phyloP scores from a whole-genome alignment of 23 tunicate genomes.

The Ascidia mentula region DNA sequence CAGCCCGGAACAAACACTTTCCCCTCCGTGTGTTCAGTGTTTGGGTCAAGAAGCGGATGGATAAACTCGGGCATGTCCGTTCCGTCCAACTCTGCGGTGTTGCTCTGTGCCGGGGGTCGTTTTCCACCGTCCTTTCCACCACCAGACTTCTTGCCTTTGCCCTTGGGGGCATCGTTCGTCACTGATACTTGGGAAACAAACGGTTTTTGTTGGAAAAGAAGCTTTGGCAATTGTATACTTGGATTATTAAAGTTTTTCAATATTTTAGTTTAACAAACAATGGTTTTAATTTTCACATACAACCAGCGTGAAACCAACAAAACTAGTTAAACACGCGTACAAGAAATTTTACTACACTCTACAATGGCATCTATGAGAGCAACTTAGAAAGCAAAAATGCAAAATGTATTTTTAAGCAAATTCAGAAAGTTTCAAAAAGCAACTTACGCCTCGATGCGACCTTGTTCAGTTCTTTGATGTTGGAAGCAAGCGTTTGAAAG shows the following conservation, averaged over 20 bases:
- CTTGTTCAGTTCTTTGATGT: slow-evolving; percentile 28
- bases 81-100: slow-evolving; percentile 42
- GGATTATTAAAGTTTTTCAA: no score
- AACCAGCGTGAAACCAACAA: no score
- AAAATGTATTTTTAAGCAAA: no score
- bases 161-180: slow-evolving; percentile 67
- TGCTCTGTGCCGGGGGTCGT: slow-evolving; percentile 34
- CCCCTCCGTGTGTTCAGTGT: slow-evolving; percentile 65
- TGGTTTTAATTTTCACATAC: no score
- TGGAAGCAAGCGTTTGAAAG: not conserved
- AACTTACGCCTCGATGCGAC: slow-evolving; percentile 30
- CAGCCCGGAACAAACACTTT: slow-evolving; percentile 86
- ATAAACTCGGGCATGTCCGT: slow-evolving; percentile 50
- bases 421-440: not conserved
- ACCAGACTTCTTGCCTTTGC: slow-evolving; percentile 48
- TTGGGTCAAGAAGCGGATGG: slow-evolving; percentile 68
- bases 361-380: no score
- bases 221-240: no score
- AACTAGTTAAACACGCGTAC: no score
- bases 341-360: no score
- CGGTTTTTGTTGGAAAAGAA: no score
- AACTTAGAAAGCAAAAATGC: no score
- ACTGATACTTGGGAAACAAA: slow-evolving; percentile 25
- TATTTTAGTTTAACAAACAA: no score
- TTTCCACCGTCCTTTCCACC: slow-evolving; percentile 73